Conservation (phyloP, 2,888 invertebrate species). For the Apodemia mormo region DNA sequence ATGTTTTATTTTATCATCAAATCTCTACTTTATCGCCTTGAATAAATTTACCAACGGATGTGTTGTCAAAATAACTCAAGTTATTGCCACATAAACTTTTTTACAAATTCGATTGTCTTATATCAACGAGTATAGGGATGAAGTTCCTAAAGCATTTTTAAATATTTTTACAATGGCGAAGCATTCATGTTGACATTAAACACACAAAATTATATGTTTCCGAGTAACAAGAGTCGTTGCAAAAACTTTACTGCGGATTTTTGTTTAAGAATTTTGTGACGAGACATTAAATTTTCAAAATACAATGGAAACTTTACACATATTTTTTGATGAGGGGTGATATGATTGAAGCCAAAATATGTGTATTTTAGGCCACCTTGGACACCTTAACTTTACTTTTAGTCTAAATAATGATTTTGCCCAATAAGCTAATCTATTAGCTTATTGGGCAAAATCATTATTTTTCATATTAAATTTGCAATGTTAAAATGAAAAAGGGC, state of each 20-base stretch:
- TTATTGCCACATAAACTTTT: neutral
- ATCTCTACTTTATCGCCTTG: no score
- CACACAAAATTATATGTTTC: constrained; percentile 42
- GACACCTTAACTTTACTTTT: no score
- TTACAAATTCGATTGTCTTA: neutral
- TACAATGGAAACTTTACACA: neutral
- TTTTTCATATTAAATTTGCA: no score
- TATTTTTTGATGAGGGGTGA: neutral
- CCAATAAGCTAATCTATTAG: no score
- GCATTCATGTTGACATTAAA: constrained; percentile 42
- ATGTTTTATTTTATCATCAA: no score
- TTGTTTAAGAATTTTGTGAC: neutral
- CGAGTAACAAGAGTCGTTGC: constrained; percentile 35
- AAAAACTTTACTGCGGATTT: constrained; percentile 36
- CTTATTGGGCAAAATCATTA: no score
- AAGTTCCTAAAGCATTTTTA: neutral
- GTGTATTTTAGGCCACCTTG: no score
- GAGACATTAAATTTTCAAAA: neutral
- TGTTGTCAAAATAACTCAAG: no score
- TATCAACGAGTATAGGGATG: neutral
- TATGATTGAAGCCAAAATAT: no score
- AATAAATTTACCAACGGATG: no score
- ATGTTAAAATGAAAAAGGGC: no score
- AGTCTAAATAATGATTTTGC: no score
- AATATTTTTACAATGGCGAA: neutral